Evolutionary conservation across 2,797 vertebrate genomes (phyloP), one percentile per base, ranked within the genome.

Genomic region (Distichodus sexfasciatus): DNA sequence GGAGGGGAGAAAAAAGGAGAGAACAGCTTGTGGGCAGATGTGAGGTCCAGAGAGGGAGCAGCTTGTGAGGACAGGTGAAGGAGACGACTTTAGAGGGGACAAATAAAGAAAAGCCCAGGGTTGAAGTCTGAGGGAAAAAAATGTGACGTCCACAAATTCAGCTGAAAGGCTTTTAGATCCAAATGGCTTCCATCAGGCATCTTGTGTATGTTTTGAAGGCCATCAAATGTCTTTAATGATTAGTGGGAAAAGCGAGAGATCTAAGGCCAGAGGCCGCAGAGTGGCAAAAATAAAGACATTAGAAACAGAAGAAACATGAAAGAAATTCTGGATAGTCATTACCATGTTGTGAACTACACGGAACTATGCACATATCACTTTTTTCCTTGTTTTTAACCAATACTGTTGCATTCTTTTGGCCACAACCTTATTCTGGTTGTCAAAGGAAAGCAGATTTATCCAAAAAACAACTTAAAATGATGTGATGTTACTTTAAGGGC

Each of bases 1-100:
- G 24, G 40, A 17, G 12, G 26, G 28, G 6, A 47, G 2, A 31
- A 3, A 23, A 21, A 3, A 11, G 31, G 26, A 17, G 26, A 47
- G 29, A 46, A 33, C 33, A 66, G 64, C 38, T 64, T 72, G 53
- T 23, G 46, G 31, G 55, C 60, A 64, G 64, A 63, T 59, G 46
- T 59, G 31, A 35, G 54, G 51, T 59, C 44, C 17, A 8, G 26
- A 54, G 46, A 71, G 29, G 51, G 43, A 66, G 40, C 48, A 48
- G 40, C 11, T 29, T 31, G 21, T 53, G 14, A 40, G 28, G 50
- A 54, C 29, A 71, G 57, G 35, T 71, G 63, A 57, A 51, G n/a
- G 6, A 17, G 12, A 21, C 24, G 38, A 9, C 6, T 31, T n/a
- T 51, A 3, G 48, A 26, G 15, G 21, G 23, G 4, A 7, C 4